Conservation (phyloP, 2,113 vertebrate genomes). For the Zootoca vivipara region DNA sequence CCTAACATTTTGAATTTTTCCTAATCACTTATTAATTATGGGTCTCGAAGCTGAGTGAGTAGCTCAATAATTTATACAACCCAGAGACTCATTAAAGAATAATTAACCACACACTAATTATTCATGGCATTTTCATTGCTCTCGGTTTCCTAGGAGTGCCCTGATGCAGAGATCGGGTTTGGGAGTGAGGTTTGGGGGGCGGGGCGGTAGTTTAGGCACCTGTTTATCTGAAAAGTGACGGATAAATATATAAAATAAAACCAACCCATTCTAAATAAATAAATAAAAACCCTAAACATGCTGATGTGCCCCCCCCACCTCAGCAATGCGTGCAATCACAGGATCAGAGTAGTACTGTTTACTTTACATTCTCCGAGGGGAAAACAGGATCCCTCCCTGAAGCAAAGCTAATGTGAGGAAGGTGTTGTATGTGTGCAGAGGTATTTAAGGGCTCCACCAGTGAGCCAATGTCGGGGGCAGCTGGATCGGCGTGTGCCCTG, state of each 20-base stretch:
- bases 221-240: background rate
- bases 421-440: too few relatives aligned
- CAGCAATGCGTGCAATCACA: background rate
- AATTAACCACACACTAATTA: conserved; percentile 20
- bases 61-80: conserved; percentile 23
- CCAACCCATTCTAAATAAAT: background rate
- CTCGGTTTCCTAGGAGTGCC: conserved; percentile 24
- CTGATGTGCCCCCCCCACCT: background rate
- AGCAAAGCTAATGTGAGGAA: background rate
- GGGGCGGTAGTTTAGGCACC: conserved; percentile 26
- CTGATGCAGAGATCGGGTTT: conserved; percentile 20
- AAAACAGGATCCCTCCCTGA: background rate
- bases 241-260: background rate
- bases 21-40: conserved; percentile 30
- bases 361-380: background rate
- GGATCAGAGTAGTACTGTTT: background rate
- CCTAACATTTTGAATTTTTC: conserved; percentile 2
- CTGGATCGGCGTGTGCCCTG: too few relatives aligned
- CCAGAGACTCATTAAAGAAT: conserved; percentile 24
- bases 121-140: conserved; percentile 15
- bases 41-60: background rate
- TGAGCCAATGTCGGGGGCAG: too few relatives aligned
- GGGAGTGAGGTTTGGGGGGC: background rate
- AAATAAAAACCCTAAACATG: too few relatives aligned
- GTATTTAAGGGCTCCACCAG: too few relatives aligned